A percentile compares a stretch with the other conserved stretches of the same genome.
These are phyloP conservation scores for Dufourea novaeangliae DNA, from an alignment of 1,140 invertebrate species.

Conservation along the genomic window DNA sequence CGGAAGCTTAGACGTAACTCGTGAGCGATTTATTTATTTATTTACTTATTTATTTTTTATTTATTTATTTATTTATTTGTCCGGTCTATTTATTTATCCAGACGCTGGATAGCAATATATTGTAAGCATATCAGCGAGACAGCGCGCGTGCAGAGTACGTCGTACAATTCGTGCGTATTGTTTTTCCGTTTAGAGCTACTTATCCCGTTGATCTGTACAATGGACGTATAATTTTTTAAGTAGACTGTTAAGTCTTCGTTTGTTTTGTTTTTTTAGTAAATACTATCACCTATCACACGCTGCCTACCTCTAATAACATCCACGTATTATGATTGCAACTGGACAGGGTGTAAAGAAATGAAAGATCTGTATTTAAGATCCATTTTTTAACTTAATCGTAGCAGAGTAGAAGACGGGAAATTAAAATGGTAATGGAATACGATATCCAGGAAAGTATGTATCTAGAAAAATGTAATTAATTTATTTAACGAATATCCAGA, in stretches of 20 bases:
- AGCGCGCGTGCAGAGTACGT: conserved; percentile 13
- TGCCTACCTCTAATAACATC: conserved; percentile 2
- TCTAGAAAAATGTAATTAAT: too few relatives aligned
- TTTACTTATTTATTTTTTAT: conserved; percentile 62
- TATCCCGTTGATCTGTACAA: background rate
- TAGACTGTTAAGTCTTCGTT: background rate
- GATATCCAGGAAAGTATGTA: too few relatives aligned
- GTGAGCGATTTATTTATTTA: conserved; percentile 33
- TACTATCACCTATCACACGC: conserved; percentile 22
- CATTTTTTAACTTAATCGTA: background rate
- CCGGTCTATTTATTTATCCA: conserved; percentile 48
- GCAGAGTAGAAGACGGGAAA: background rate
- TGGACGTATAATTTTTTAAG: background rate
- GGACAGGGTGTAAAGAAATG: background rate
- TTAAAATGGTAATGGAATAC: too few relatives aligned
- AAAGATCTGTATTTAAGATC: background rate
- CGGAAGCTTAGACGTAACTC: conserved; percentile 55
- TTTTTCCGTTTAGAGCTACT: conserved; percentile 10
- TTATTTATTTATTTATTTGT: conserved; percentile 56
- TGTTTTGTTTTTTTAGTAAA: conserved; percentile 16
- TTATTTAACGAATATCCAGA: too few relatives aligned
- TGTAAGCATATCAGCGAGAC: conserved; percentile 62
- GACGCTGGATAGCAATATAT: conserved; percentile 56
- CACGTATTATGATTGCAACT: background rate
- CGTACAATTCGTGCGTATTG: background rate